These are phyloP conservation scores for Protula sp. DNA, from an alignment of 2,888 invertebrate species.

Conservation along the genomic window DNA sequence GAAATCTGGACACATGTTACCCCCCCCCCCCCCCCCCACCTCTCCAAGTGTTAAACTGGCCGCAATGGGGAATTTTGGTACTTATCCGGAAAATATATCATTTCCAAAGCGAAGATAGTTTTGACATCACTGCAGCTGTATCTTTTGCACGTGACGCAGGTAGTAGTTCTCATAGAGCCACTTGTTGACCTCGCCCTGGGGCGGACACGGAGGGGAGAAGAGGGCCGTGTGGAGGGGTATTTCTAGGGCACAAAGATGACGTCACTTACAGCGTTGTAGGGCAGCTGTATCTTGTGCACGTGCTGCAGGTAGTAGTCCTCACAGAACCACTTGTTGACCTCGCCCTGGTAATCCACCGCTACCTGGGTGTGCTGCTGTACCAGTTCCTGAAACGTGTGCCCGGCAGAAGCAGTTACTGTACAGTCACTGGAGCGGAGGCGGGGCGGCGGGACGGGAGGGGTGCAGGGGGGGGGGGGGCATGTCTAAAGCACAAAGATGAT, in stretches of 20 bases:
- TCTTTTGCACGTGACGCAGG: conserved; percentile 73
- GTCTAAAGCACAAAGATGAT: too few relatives aligned
- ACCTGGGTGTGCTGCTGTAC: conserved; percentile 75
- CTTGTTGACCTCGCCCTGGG: conserved; percentile 69
- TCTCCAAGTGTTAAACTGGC: too few relatives aligned
- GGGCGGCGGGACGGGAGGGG: too few relatives aligned
- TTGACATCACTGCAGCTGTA: conserved; percentile 88
- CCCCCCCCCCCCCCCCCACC: too few relatives aligned
- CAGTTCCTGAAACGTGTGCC: conserved; percentile 64
- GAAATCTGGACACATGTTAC: too few relatives aligned
- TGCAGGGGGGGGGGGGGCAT: too few relatives aligned
- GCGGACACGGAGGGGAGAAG: too few relatives aligned
- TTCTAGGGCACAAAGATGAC: not conserved
- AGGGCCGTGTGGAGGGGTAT: too few relatives aligned
- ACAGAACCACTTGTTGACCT: conserved; percentile 75
- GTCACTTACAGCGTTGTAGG: conserved; percentile 59
- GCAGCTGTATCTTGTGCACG: conserved; percentile 80
- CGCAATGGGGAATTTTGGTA: too few relatives aligned
- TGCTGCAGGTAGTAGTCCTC: conserved; percentile 70
- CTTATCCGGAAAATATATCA: too few relatives aligned
- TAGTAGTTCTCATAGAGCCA: conserved; percentile 75
- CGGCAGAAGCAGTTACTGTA: not conserved
- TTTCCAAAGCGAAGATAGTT: too few relatives aligned
- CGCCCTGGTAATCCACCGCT: conserved; percentile 72
- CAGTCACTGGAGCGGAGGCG: too few relatives aligned